Evolutionary conservation across 2,888 invertebrate species (phyloP), one percentile per base, ranked within the genome.

Genomic region (Platycheirus albimanus): DNA sequence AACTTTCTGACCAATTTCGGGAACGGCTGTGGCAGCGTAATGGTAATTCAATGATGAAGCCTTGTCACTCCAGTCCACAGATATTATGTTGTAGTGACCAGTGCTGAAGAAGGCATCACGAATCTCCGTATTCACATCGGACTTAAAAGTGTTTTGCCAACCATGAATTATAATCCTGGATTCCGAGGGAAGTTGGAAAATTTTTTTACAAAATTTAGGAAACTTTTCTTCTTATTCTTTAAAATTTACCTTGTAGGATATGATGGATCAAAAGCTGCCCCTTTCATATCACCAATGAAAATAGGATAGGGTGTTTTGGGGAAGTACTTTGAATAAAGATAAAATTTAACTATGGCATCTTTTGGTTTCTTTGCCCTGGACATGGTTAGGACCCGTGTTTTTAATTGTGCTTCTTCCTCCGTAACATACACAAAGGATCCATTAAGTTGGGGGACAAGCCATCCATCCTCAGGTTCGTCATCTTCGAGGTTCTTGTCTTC

Each of bases 41-140:
- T 13, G 4, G 20, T 38, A 56, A 13, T 56, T 54, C n/a, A n/a
- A n/a, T n/a, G n/a, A n/a, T n/a, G n/a, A n/a, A n/a, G 56, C 20
- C 2, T 20, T 56, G 20, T 56, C 89, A 6, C 92, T 91, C 93
- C 93, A 94, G 85, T 94, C 94, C 3, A 94, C 92, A 1, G 92
- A 92, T 43, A 94, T 92, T 72, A 94, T 92, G 84, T 94, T 94
- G 72, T 92, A 89, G 75, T 93, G 92, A 38, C 92, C 93, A 2
- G 91, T 89, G 51, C 91, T 91, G 13, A 94, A 89, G 86, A 93
- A 93, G 0, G 93, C 93, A 7, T 83, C 66, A 10, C 88, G 87
- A 0, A 89, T 80, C 5, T 84, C 78, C 0, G 52, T 77, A 61
- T 88, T 89, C 1, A 89, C 67, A 8, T 80, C 84, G 49, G 93